Base-by-base conservation (phyloP, 2,888 invertebrate species). In the Stenoptilia bipunctidactyla region DNA sequence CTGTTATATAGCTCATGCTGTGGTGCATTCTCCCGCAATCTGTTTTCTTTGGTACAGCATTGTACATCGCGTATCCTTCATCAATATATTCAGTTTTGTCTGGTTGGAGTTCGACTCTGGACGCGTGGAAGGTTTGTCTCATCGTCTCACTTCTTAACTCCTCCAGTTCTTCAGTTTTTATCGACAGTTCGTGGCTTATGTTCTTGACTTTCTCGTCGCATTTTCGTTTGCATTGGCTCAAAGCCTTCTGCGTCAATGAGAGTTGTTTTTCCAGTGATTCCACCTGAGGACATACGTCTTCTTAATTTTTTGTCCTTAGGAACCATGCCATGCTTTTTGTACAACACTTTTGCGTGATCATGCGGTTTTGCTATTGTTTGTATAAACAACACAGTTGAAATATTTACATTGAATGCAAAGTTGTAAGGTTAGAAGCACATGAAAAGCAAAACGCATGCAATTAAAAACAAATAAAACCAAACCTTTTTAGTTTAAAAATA, bases 261-360 rank as follows among this genome's bases (percentile, higher is more conserved):
- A 89, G 69, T 70, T 86, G 86, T 53, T 83, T 75, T 62, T 87
- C 88, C 55, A 88, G 68, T 50, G 86, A 87, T 65, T 86, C 85
- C 15, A 85, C 85, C 85, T 85, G 82, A 66, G 80, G 75, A 83
- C 68, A 80, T 71, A 79, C 52, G 55, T 66, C 72, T 73, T 66
- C 77, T 77, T 77, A 76, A 50, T 68, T 20, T 8, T 3, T 20
- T 20, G 3, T 8, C 20, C 4, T 20, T 20, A n/a, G n/a, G n/a
- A n/a, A n/a, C n/a, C n/a, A n/a, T n/a, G n/a, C n/a, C n/a, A n/a
- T n/a, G n/a, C n/a, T n/a, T n/a, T n/a, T n/a, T n/a, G n/a, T n/a
- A n/a, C n/a, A n/a, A n/a, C n/a, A n/a, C n/a, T n/a, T n/a, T n/a
- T n/a, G n/a, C n/a, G n/a, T n/a, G n/a, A n/a, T n/a, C n/a, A n/a